A percentile compares a stretch with the other conserved stretches of the same genome.
Evolutionary conservation across 1,140 invertebrate genomes (phyloP).

Genomic region (Helicoverpa zea): DNA sequence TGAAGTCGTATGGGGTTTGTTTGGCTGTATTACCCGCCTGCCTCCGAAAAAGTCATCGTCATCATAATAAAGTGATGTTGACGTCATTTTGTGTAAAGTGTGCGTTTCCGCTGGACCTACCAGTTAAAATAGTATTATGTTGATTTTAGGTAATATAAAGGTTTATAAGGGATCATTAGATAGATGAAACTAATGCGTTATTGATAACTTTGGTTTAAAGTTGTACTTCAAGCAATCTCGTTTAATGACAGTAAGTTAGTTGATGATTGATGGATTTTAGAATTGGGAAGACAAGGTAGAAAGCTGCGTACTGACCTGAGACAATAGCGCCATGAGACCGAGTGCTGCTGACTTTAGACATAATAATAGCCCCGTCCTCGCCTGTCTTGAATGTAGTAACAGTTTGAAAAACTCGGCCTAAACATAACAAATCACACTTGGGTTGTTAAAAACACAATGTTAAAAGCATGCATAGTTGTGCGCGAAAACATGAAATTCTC

Average conservation of each 20-base stretch:
- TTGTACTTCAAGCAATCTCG: slow-evolving; percentile 20
- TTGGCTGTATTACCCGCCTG: slow-evolving; percentile 81
- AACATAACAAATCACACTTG: slow-evolving; percentile 84
- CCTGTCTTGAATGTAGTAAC: slow-evolving; percentile 88
- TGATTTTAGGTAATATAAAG: slow-evolving; percentile 63
- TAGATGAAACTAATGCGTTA: slow-evolving; percentile 51
- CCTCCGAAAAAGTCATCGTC: slow-evolving; percentile 75
- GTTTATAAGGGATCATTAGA: slow-evolving; percentile 42
- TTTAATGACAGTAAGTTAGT: slow-evolving; percentile 22
- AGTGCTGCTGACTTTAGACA: slow-evolving; percentile 88
- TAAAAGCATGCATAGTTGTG: slow-evolving; percentile 79
- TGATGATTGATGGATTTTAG: slow-evolving; percentile 52
- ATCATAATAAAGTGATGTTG: slow-evolving; percentile 88
- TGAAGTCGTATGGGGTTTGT: slow-evolving; percentile 84
- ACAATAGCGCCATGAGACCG: slow-evolving; percentile 88
- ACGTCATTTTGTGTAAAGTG: slow-evolving; percentile 89
- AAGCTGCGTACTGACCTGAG: slow-evolving; percentile 87
- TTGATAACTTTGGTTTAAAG: slow-evolving; percentile 14
- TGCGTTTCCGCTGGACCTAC: slow-evolving; percentile 90
- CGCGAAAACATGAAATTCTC: slow-evolving; percentile 72
- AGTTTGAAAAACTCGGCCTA: slow-evolving; percentile 87
- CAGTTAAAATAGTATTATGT: slow-evolving; percentile 84
- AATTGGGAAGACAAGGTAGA: slow-evolving; percentile 70
- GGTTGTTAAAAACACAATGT: slow-evolving; percentile 81
- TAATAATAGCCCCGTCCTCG: slow-evolving; percentile 88